Evolutionary conservation across 2,797 vertebrate genomes (phyloP).

Genomic region (Astyanax mexicanus): DNA sequence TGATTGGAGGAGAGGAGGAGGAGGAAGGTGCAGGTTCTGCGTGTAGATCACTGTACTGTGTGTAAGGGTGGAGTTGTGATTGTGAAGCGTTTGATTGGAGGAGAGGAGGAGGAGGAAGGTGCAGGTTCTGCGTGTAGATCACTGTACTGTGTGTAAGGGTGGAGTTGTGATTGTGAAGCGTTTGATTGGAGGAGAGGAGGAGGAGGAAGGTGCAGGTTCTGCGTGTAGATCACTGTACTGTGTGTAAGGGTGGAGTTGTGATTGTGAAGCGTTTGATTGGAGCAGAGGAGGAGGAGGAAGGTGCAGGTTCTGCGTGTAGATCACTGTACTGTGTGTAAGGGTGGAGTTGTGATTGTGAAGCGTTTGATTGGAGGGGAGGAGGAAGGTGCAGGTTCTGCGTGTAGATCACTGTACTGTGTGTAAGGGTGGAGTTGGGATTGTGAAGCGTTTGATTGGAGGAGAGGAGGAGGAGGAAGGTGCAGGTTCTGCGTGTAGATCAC

Average conservation of each 20-base stretch:
- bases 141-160: neutral
- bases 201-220: too few relatives aligned
- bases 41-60: neutral
- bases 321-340: neutral
- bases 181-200: neutral
- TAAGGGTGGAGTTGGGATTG: slow-evolving; percentile 10
- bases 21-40: too few relatives aligned
- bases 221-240: neutral
- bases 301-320: too few relatives aligned
- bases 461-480: too few relatives aligned
- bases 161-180: slow-evolving; percentile 6
- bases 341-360: slow-evolving; percentile 8
- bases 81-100: neutral
- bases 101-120: too few relatives aligned
- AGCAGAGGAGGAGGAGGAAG: too few relatives aligned
- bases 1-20: neutral
- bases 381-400: too few relatives aligned
- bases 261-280: neutral
- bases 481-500: neutral
- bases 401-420: neutral
- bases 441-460: neutral
- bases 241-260: slow-evolving; percentile 15
- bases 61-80: slow-evolving; percentile 14
- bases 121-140: neutral
- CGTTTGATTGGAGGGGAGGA: neutral